phyloP scores from a whole-genome alignment of 2,888 invertebrate genomes.

The Ormyrus labotus region DNA sequence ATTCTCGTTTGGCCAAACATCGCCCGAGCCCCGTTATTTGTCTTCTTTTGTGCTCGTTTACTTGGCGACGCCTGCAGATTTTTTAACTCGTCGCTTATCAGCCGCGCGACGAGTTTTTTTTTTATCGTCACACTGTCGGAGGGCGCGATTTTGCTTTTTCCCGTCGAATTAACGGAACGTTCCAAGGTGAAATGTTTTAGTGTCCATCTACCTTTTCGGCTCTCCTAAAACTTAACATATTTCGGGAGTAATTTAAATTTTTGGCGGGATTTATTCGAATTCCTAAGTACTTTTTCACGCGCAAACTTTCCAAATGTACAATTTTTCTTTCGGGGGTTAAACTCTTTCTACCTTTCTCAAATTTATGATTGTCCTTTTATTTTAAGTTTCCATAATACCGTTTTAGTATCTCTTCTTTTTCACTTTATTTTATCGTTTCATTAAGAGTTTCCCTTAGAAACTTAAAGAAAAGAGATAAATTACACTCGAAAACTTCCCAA shows the following conservation, averaged over 20 bases:
- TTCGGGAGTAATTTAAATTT: conserved; percentile 7
- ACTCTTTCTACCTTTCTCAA: not conserved
- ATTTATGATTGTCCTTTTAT: not conserved
- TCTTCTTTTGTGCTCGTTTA: no score
- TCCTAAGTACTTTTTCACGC: conserved; percentile 4
- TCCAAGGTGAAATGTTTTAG: not conserved
- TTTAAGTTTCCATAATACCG: no score
- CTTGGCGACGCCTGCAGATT: no score
- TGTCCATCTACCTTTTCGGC: not conserved
- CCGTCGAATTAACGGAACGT: not conserved
- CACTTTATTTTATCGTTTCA: no score
- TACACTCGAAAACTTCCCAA: no score
- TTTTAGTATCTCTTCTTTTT: no score
- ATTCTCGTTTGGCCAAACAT: no score
- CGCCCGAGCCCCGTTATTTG: no score
- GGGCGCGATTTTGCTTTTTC: no score
- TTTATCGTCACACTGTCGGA: not conserved
- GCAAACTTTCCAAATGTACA: not conserved
- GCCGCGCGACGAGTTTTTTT: not conserved
- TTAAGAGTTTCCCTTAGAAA: not conserved
- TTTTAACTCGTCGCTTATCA: no score
- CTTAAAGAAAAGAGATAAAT: no score
- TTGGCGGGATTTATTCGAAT: conserved; percentile 22
- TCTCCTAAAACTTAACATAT: conserved; percentile 9
- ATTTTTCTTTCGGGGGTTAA: no score